Percentiles rank a stretch among this genome's conserved stretches.
Conservation (phyloP, 2,888 invertebrate genomes). For the Cordilura impudica region DNA sequence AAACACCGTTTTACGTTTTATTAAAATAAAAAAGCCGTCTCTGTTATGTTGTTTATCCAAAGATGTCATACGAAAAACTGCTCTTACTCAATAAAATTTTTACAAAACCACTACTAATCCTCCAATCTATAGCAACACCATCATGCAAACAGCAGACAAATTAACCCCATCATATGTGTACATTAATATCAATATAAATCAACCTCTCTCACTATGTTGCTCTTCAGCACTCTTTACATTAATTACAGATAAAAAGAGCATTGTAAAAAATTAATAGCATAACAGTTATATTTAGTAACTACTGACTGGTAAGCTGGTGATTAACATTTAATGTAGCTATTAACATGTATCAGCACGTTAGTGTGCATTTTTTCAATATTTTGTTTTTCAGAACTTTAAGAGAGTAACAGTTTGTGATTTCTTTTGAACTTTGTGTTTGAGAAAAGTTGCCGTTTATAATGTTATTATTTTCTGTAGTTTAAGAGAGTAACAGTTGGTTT, state of each 20-base stretch:
- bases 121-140: conserved; percentile 3
- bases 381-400: too few relatives aligned
- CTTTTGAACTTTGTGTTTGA: too few relatives aligned
- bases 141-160: background rate
- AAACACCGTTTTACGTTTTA: conserved; percentile 15
- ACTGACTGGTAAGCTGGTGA: background rate
- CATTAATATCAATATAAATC: background rate
- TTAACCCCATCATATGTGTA: background rate
- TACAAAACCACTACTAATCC: conserved; percentile 35
- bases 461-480: background rate
- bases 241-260: too few relatives aligned
- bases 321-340: background rate
- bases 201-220: background rate
- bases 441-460: too few relatives aligned
- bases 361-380: too few relatives aligned
- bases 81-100: conserved; percentile 64
- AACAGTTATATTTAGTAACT: background rate
- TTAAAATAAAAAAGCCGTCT: conserved; percentile 23
- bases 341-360: too few relatives aligned
- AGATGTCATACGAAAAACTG: conserved; percentile 65
- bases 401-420: too few relatives aligned
- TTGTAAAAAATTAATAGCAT: too few relatives aligned
- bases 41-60: conserved; percentile 45
- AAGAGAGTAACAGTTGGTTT: background rate
- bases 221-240: background rate